phyloP scores from a whole-genome alignment of 2,888 invertebrate species.

The Scelioninae gen. 2 region DNA sequence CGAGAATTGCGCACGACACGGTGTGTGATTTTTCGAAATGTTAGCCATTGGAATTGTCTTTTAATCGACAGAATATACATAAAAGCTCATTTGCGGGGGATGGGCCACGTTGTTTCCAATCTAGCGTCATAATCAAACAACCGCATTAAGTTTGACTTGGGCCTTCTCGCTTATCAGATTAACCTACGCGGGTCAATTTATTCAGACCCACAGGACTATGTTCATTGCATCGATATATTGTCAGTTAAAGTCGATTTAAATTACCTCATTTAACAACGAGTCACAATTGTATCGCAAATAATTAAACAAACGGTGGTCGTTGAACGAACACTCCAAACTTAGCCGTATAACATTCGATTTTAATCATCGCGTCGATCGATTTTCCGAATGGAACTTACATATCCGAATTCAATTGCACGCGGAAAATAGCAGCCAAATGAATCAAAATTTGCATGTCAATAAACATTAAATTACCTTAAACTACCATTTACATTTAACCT shows the following conservation, averaged over 20 bases:
- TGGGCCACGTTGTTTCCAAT: slow-evolving; percentile 30
- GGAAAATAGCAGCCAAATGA: no score
- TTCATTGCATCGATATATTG: slow-evolving; percentile 26
- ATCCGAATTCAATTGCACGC: no score
- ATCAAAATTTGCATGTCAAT: no score
- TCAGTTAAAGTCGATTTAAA: slow-evolving; percentile 1
- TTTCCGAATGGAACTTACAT: no score
- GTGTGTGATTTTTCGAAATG: no score
- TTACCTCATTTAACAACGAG: slow-evolving; percentile 5
- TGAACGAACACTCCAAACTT: no score
- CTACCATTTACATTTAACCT: no score
- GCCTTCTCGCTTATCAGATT: slow-evolving; percentile 49
- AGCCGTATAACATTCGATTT: no score
- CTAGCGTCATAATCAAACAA: slow-evolving; percentile 51
- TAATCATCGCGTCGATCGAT: no score
- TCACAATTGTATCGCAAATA: slow-evolving; percentile 3
- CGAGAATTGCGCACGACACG: no score
- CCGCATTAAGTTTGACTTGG: slow-evolving; percentile 42
- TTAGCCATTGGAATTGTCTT: no score
- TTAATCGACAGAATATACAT: slow-evolving; percentile 5
- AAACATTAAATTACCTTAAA: no score
- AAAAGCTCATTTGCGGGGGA: slow-evolving; percentile 10
- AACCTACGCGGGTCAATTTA: slow-evolving; percentile 50
- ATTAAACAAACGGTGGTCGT: background rate
- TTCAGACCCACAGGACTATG: slow-evolving; percentile 35